Base-by-base conservation (phyloP, 1,140 invertebrate species). In the Drosophila micromelanica region DNA sequence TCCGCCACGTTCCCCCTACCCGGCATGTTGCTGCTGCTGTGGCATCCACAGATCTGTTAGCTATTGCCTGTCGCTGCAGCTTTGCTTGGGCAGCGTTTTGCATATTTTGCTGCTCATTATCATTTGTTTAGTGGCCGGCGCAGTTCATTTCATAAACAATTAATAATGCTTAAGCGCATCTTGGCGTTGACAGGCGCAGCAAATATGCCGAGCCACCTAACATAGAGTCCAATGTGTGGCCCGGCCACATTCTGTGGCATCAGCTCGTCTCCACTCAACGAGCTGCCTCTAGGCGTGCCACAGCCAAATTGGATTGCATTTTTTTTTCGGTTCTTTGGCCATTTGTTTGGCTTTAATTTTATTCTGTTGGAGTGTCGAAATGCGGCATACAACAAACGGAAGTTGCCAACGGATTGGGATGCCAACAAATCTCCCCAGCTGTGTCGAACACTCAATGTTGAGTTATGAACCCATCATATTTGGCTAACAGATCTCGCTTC, bases 161-260 rank as follows among this genome's bases (percentile, higher is more conserved):
- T 86, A 86, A 86, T 86, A 86, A 87, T 82, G 82, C 82, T 86
- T 86, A 86, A 86, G 82, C 84, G 82, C 82, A 87, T 78, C 82
- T 86, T 87, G 82, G 82, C 72, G 82, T 73, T 86, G 84, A 86
- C 82, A 86, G 73, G 56, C 72, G 56, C 57, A 67, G 48, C 40
- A 75, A 77, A 73, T 76, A 61, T 73, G 61, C 52, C 48, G 55
- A 73, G 43, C 61, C 61, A 57, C 37, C 57, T 62, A 45, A 13
- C 56, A n/a, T n/a, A 69, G 62, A 57, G 40, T 57, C 56, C 52
- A 60, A 74, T 79, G 61, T 80, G 78, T 73, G 78, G 78, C 63
- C 63, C 20, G 20, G 78, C 63, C 70, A 51, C 49, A 55, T 15
- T 45, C 54, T 46, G 61, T 43, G 54, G 55, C 65, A 71, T 59